Percentiles rank a stretch among this genome's conserved stretches.
These are phyloP conservation scores for Trinectes maculatus DNA, from an alignment of 2,113 vertebrate genomes.

Conservation along the genomic window DNA sequence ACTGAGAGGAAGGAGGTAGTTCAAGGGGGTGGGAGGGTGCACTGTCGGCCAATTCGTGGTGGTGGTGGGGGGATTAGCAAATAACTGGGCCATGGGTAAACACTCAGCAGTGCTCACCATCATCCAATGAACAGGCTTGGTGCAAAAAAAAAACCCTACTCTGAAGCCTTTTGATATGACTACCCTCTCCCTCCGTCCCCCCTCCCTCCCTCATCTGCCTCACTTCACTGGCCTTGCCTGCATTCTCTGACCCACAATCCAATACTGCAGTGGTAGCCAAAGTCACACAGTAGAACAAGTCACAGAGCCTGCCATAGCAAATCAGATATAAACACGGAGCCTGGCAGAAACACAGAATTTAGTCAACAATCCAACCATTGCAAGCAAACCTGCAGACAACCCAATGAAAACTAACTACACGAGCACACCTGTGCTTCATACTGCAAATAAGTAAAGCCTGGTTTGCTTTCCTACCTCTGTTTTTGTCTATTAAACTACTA, in stretches of 20 bases:
- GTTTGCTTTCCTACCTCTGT: background rate
- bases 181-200: constrained; percentile 29
- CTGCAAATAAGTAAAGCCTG: constrained; percentile 39
- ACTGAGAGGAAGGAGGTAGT: constrained; percentile 59
- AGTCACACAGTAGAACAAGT: constrained; percentile 51
- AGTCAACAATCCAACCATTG: constrained; percentile 25
- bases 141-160: constrained; percentile 67
- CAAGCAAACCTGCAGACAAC: constrained; percentile 4
- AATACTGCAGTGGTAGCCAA: constrained; percentile 51
- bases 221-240: constrained; percentile 66
- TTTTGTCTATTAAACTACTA: background rate
- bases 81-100: constrained; percentile 82
- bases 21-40: constrained; percentile 46
- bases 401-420: constrained; percentile 33
- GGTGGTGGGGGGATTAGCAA: constrained; percentile 70
- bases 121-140: constrained; percentile 67
- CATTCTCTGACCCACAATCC: constrained; percentile 73
- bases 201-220: constrained; percentile 37
- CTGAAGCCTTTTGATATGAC: constrained; percentile 67
- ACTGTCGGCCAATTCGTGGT: constrained; percentile 59
- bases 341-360: constrained; percentile 38
- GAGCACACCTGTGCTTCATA: constrained; percentile 16
- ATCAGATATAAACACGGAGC: constrained; percentile 49
- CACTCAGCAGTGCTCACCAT: constrained; percentile 58
- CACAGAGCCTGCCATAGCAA: constrained; percentile 41